These are phyloP conservation scores for Polypedilum pembai DNA, from an alignment of 1,140 invertebrate species.

Conservation along the genomic window DNA sequence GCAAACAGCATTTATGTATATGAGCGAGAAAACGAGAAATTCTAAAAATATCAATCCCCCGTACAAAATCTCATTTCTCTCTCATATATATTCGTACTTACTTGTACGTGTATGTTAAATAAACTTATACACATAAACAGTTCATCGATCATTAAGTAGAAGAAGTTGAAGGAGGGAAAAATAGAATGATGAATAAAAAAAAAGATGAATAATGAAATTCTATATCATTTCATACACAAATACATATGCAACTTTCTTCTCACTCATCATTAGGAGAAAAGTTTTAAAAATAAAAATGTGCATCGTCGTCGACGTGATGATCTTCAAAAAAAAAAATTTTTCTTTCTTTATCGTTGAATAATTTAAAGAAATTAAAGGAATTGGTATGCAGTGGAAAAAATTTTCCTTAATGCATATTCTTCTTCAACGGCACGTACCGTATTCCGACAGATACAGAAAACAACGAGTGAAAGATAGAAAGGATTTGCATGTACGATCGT, in stretches of 20 bases:
- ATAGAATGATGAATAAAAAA: background rate
- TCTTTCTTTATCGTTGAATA: too few relatives aligned
- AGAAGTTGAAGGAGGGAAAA: constrained; percentile 17
- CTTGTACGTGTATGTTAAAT: too few relatives aligned
- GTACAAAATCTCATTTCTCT: background rate
- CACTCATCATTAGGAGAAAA: background rate
- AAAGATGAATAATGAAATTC: constrained; percentile 18
- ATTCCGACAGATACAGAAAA: background rate
- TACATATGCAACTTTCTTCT: too few relatives aligned
- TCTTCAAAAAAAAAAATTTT: background rate
- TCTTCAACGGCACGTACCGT: background rate
- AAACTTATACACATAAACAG: background rate
- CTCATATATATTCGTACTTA: background rate
- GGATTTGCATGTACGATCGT: constrained; percentile 8
- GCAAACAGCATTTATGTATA: background rate
- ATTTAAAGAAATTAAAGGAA: too few relatives aligned
- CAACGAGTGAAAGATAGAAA: background rate
- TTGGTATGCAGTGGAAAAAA: too few relatives aligned
- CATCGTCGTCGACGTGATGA: background rate
- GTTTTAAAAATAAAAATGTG: constrained; percentile 1
- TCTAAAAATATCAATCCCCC: constrained; percentile 23
- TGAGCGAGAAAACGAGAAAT: constrained; percentile 7
- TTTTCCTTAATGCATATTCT: background rate
- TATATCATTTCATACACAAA: background rate
- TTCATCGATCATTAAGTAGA: background rate